Conservation (phyloP, 37 sponge, comb jelly and placozoan genomes). For the Chondrosia reniformis region DNA sequence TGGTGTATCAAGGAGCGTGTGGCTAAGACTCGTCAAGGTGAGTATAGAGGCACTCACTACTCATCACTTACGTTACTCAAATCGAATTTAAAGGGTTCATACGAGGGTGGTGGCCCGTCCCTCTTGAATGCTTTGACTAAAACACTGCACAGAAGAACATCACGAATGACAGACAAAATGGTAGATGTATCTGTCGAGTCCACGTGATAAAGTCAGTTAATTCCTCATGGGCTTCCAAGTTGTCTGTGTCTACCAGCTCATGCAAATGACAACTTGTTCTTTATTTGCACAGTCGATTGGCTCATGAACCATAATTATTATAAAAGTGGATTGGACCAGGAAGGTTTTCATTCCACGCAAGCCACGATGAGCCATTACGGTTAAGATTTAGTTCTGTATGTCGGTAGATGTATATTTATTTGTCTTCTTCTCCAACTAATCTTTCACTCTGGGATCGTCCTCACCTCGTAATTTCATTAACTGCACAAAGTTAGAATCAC, state of each 20-base stretch:
- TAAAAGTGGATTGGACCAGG: not conserved
- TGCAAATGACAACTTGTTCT: slow-evolving; percentile 28
- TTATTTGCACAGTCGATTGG: slow-evolving; percentile 3
- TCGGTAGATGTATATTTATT: slow-evolving; percentile 11
- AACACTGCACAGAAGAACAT: slow-evolving; percentile 33
- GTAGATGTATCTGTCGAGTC: not conserved
- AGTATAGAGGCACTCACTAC: too few species aligned
- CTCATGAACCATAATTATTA: slow-evolving; percentile 22
- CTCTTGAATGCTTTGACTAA: too few species aligned
- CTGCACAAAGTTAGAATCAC: slow-evolving; percentile 25
- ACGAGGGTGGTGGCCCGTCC: too few species aligned
- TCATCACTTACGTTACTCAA: too few species aligned
- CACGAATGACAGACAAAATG: not conserved
- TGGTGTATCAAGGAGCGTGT: too few species aligned
- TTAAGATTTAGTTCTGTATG: slow-evolving; percentile 18
- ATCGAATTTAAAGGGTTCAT: too few species aligned
- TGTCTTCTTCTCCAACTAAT: slow-evolving; percentile 20
- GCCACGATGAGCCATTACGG: not conserved
- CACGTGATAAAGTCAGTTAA: slow-evolving; percentile 23
- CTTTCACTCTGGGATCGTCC: slow-evolving; percentile 13
- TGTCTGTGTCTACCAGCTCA: slow-evolving; percentile 5
- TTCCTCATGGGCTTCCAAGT: slow-evolving; percentile 24
- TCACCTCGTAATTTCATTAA: slow-evolving; percentile 18
- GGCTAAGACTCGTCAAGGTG: too few species aligned
- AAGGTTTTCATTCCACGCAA: not conserved